Percentiles rank a stretch among this genome's conserved stretches.
Evolutionary conservation across 2,797 vertebrate genomes (phyloP).

Genomic region (Mycteria americana): DNA sequence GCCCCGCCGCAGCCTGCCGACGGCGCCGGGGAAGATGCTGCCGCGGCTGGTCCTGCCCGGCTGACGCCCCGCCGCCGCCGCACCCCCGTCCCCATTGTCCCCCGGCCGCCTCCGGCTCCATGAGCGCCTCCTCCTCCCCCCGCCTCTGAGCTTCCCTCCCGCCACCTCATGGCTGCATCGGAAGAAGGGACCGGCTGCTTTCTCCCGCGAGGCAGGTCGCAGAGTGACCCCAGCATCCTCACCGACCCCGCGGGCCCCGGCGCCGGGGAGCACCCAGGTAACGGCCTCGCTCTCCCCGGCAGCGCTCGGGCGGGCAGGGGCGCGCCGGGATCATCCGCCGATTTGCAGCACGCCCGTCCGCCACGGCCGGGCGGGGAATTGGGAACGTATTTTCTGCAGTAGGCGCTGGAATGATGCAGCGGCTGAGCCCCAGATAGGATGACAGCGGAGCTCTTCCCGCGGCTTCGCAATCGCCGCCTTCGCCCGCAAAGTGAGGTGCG

Average conservation of each 20-base stretch:
- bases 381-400: not conserved
- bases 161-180: constrained; percentile 86
- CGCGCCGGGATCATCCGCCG: not conserved
- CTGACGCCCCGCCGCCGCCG: constrained; percentile 9
- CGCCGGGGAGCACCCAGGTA: constrained; percentile 84
- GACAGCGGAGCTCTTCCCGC: not conserved
- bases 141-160: constrained; percentile 55
- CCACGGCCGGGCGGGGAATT: not conserved
- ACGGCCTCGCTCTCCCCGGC: not conserved
- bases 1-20: not conserved
- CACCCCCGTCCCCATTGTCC: constrained; percentile 51
- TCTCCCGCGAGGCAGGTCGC: constrained; percentile 88
- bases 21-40: constrained; percentile 43
- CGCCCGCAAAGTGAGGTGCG: not conserved
- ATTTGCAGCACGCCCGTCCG: not conserved
- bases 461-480: not conserved
- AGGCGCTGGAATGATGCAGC: not conserved
- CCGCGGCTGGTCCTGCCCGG: constrained; percentile 27
- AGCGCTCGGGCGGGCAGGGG: not conserved
- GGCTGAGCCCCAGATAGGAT: not conserved
- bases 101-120: constrained; percentile 76
- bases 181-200: constrained; percentile 84
- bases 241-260: constrained; percentile 79
- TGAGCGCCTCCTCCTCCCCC: constrained; percentile 52
- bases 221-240: constrained; percentile 95